Conservation (phyloP, 2,888 invertebrate species). For the Prosapia bicincta region DNA sequence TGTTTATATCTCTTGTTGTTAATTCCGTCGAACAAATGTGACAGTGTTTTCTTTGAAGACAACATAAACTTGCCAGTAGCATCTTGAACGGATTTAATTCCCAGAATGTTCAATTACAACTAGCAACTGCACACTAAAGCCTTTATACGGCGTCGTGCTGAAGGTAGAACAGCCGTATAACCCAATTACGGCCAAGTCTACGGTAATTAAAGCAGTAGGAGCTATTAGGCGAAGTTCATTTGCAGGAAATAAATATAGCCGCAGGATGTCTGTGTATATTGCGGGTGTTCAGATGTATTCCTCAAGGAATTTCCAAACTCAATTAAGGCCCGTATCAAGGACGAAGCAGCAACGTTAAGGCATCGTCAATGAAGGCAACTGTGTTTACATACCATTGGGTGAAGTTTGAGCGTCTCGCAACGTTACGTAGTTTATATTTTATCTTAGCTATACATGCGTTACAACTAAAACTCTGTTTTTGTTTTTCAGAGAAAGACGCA, state of each 20-base stretch:
- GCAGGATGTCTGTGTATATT: not conserved
- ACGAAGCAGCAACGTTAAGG: not conserved
- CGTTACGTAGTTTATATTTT: too few species aligned
- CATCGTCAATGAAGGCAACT: not conserved
- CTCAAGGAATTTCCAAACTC: not conserved
- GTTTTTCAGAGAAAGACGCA: too few species aligned
- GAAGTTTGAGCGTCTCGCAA: too few species aligned
- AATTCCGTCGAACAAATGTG: too few species aligned
- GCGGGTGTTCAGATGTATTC: not conserved
- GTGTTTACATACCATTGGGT: too few species aligned
- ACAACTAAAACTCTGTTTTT: too few species aligned
- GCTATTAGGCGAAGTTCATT: not conserved
- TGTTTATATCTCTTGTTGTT: too few species aligned
- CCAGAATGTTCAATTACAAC: not conserved
- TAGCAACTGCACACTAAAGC: not conserved
- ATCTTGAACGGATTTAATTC: too few species aligned
- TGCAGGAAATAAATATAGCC: not conserved
- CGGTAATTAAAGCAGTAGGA: not conserved
- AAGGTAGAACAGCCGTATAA: not conserved
- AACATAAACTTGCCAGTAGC: too few species aligned
- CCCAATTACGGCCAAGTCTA: not conserved
- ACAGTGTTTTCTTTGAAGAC: too few species aligned
- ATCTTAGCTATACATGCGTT: too few species aligned
- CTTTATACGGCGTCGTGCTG: not conserved
- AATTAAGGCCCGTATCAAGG: not conserved